Percentiles rank a stretch among this genome's conserved stretches.
Conservation (phyloP, 2,113 vertebrate genomes). For the Anolis carolinensis region DNA sequence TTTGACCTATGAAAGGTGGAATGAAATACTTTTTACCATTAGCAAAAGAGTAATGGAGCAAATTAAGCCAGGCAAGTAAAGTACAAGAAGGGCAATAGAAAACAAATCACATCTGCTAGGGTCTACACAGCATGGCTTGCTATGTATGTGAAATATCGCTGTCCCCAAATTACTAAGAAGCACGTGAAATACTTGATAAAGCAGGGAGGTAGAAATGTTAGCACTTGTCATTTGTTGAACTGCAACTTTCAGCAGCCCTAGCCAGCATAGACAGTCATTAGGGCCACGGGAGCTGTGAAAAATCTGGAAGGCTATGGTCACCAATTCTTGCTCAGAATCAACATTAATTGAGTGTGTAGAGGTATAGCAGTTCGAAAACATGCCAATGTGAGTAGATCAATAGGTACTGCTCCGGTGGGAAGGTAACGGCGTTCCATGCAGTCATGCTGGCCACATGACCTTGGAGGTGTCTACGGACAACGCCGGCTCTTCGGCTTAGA, state of each 20-base stretch:
- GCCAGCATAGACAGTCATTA: neutral
- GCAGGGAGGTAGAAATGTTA: neutral
- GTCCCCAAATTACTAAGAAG: neutral
- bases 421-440: no score
- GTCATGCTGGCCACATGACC: no score
- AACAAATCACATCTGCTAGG: neutral
- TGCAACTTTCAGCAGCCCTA: neutral
- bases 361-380: no score
- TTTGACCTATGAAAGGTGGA: conserved; percentile 8
- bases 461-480: no score
- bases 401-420: no score
- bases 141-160: neutral
- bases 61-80: neutral
- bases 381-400: no score
- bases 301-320: neutral
- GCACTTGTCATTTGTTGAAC: neutral
- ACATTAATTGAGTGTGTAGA: neutral
- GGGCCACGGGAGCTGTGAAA: neutral
- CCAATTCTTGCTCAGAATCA: neutral
- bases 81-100: neutral
- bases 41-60: conserved; percentile 10
- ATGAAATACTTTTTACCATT: conserved; percentile 3
- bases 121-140: neutral
- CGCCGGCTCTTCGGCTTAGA: no score
- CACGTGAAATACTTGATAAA: neutral